Percentiles rank a stretch among this genome's conserved stretches.
Evolutionary conservation across 2,888 invertebrate genomes (phyloP).

Genomic region (Synanthedon formicaeformis): DNA sequence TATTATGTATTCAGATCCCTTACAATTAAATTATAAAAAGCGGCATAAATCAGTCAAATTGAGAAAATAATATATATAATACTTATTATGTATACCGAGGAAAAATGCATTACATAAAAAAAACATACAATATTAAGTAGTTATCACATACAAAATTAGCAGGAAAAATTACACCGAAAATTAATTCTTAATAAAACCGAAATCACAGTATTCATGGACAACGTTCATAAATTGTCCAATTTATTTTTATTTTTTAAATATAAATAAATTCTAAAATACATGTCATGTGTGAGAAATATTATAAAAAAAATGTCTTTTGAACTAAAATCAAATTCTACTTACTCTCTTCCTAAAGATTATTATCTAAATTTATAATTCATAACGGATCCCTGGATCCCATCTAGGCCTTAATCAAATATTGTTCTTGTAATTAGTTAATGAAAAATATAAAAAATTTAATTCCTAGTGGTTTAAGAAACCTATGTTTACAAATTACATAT

Average conservation of each 20-base stretch:
- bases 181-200: conserved; percentile 58
- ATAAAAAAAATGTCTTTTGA: conserved; percentile 53
- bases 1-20: not conserved
- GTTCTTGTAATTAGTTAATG: conserved; percentile 54
- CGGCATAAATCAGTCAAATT: conserved; percentile 39
- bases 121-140: conserved; percentile 18
- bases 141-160: conserved; percentile 63
- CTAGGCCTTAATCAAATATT: conserved; percentile 57
- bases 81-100: conserved; percentile 15
- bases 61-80: conserved; percentile 12
- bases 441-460: conserved; percentile 66
- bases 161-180: conserved; percentile 40
- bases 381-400: conserved; percentile 30
- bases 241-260: conserved; percentile 40
- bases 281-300: conserved; percentile 36
- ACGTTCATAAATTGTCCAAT: conserved; percentile 57
- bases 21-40: conserved; percentile 18
- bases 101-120: conserved; percentile 30
- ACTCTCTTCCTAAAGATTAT: conserved; percentile 42
- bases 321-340: conserved; percentile 52
- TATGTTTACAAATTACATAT: conserved; percentile 57
- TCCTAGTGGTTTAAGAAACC: conserved; percentile 66
- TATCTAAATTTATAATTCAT: conserved; percentile 31
- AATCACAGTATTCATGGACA: conserved; percentile 66
- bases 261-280: conserved; percentile 58